Percentiles rank a stretch among this genome's conserved stretches.
Conservation (phyloP, 23 tunicate species). For the Oikopleura dioica region DNA sequence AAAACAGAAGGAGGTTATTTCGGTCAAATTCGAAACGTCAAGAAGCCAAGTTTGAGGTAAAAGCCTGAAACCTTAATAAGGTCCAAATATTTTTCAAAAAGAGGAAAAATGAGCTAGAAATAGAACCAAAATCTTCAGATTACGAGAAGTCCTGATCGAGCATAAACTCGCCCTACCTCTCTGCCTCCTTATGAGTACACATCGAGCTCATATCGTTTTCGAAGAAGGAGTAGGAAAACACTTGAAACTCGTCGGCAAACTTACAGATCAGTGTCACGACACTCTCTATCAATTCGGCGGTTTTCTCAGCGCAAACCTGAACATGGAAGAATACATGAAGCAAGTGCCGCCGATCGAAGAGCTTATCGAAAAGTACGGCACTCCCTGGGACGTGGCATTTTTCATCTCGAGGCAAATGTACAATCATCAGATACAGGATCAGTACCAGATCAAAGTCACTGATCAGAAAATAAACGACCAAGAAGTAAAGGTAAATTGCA, state of each 20-base stretch:
- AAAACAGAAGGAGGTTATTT: slow-evolving; percentile 93
- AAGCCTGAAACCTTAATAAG: too few species aligned
- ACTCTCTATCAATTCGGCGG: slow-evolving; percentile 79
- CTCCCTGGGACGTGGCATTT: slow-evolving; percentile 91
- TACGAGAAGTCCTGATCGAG: slow-evolving; percentile 49
- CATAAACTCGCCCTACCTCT: slow-evolving; percentile 74
- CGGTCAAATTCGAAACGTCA: slow-evolving; percentile 95
- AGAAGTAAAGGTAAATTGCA: background rate
- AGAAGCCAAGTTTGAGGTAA: slow-evolving; percentile 56
- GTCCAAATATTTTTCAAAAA: too few species aligned
- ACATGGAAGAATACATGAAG: slow-evolving; percentile 63
- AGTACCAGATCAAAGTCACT: background rate
- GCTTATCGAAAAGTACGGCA: slow-evolving; percentile 42
- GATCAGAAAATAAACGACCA: background rate
- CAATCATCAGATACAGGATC: slow-evolving; percentile 32
- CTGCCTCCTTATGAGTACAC: slow-evolving; percentile 76
- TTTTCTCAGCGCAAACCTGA: slow-evolving; percentile 49
- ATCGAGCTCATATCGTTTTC: slow-evolving; percentile 67
- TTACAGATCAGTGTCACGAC: slow-evolving; percentile 97
- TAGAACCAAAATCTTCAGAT: too few species aligned
- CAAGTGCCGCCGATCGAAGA: slow-evolving; percentile 70
- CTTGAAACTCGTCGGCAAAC: slow-evolving; percentile 75
- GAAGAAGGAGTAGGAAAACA: slow-evolving; percentile 41
- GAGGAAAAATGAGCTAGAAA: too few species aligned
- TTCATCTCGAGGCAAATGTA: slow-evolving; percentile 87